Conservation (phyloP, 2,888 invertebrate species). For the Heliconius ismenius region DNA sequence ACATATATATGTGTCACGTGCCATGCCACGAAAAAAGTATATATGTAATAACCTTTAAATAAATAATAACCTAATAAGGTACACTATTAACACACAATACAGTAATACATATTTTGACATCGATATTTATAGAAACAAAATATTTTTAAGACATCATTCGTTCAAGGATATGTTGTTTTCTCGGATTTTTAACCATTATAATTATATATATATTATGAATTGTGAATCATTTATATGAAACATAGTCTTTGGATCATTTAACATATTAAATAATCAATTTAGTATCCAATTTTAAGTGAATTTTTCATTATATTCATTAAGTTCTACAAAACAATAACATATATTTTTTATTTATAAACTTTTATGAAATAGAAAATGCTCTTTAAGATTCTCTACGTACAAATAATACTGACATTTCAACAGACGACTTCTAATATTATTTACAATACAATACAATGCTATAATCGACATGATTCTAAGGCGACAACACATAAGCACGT, state of each 20-base stretch:
- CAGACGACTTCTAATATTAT: slow-evolving; percentile 4
- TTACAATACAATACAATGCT: slow-evolving; percentile 13
- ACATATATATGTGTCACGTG: too few relatives aligned
- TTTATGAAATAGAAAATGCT: neutral
- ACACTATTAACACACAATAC: neutral
- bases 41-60: too few relatives aligned
- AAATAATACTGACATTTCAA: slow-evolving; percentile 3
- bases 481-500: slow-evolving; percentile 19
- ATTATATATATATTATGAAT: neutral
- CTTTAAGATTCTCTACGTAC: neutral
- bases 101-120: too few relatives aligned
- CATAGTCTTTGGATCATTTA: neutral
- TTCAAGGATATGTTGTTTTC: neutral
- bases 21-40: too few relatives aligned
- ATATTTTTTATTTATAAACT: neutral
- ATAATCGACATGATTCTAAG: slow-evolving; percentile 30
- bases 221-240: neutral
- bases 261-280: neutral
- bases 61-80: too few relatives aligned
- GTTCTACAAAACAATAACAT: neutral
- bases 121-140: too few relatives aligned
- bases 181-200: neutral
- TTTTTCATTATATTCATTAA: neutral
- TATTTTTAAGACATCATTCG: neutral
- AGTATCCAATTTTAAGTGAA: neutral